These are phyloP conservation scores for Petromus typicus DNA, from an alignment of 2,113 vertebrate species.

Conservation along the genomic window DNA sequence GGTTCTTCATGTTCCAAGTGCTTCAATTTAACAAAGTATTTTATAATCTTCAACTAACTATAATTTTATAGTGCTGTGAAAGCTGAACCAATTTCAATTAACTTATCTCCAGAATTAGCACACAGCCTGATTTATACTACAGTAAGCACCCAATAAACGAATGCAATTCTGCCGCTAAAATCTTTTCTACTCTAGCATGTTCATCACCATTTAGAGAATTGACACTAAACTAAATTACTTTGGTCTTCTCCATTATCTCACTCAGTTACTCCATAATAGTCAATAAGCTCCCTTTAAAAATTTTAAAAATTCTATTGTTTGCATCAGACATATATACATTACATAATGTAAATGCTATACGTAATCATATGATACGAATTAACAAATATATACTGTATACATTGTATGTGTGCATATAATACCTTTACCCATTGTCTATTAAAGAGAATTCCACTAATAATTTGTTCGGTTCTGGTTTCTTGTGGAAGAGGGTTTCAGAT, in stretches of 20 bases:
- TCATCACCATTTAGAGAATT: background rate
- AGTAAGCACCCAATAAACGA: constrained; percentile 12
- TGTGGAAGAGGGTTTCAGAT: background rate
- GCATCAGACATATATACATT: background rate
- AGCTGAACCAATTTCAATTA: background rate
- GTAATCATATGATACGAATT: too few relatives aligned
- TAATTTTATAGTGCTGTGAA: background rate
- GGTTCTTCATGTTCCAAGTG: background rate
- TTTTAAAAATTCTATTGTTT: constrained; percentile 7
- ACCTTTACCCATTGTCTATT: background rate
- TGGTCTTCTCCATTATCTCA: background rate
- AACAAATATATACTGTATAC: background rate
- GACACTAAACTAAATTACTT: background rate
- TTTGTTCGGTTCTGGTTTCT: background rate
- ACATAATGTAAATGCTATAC: background rate
- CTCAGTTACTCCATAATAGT: background rate
- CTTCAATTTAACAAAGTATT: background rate
- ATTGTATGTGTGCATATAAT: background rate
- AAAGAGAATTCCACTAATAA: background rate
- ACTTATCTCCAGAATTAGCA: background rate
- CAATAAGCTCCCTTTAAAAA: constrained; percentile 4
- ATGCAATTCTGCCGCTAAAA: constrained; percentile 35
- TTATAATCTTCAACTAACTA: background rate
- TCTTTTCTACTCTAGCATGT: background rate
- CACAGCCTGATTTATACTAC: background rate